Evolutionary conservation across 2,797 vertebrate species (phyloP), one percentile per base, ranked within the genome.

Genomic region (Sebastes cheni): DNA sequence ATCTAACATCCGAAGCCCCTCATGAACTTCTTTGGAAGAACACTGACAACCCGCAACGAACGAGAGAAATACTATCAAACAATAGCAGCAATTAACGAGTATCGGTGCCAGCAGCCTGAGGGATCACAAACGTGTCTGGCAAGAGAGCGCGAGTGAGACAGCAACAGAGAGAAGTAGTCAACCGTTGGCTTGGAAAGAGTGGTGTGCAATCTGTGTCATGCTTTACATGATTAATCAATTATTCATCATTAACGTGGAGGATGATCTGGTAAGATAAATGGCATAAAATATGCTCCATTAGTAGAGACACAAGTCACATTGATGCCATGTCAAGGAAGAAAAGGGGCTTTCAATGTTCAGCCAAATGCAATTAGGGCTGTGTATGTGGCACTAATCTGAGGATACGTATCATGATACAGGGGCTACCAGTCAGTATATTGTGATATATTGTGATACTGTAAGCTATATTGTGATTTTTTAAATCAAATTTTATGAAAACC

Each of bases 51-150:
- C 50, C 4, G 10, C 61, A 27, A 27, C 70, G 68, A 4, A 75
- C 68, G 77, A 75, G 58, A 79, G 39, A 42, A 42, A 66, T 46
- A 83, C 25, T 30, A 50, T 70, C 72, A 77, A 80, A 80, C 56
- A 32, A 75, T 32, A 58, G 64, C 66, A 56, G 54, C 29, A 52
- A 42, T 18, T 30, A 42, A 29, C 20, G 12, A 36, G 50, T 36
- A 8, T 58, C 52, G 4, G 3, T 64, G 68, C 54, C 58, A 60
- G 60, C 68, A 72, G 79, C 79, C 67, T 27, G 11, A 72, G 79
- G 67, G 64, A 62, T 39, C 59, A 9, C 58, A 42, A 34, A 75
- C 67, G 29, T 6, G 59, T 70, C 74, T 55, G 54, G 52, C 60
- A 56, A 52, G 46, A 67, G 22, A 46, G 42, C 5, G 20, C 12